Evolutionary conservation across 1,140 invertebrate genomes (phyloP), one percentile per base, ranked within the genome.

Genomic region (Camponotus floridanus): DNA sequence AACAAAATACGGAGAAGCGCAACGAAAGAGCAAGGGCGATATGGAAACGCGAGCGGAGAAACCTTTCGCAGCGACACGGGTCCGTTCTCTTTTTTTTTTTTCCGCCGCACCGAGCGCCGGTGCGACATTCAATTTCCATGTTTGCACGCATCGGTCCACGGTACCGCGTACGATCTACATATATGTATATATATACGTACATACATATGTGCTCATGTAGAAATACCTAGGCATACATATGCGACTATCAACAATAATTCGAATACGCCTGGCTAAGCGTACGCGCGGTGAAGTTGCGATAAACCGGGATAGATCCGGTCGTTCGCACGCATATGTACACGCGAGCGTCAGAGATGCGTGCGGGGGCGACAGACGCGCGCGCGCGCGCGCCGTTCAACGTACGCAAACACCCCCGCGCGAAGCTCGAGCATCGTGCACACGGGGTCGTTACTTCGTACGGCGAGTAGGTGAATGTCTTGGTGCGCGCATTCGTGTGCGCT

Each of bases 121-220:
- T 62, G 85, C 33, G 74, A 90, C 64, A 85, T 90, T 89, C 87
- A 88, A 89, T 89, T 89, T 89, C 81, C 84, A 68, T 67, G 76
- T 81, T 31, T 48, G 70, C 59, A 64, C 81, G 71, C 88, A 64
- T 36, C 59, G 62, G 51, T 62, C 70, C 65, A 26, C 45, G 45
- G n/a, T n/a, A 48, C 33, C 48, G 39, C 9, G 51, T 15, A 15
- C 26, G 26, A 61, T 81, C 83, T 78, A 76, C 73, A 18, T 48
- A 15, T 18, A 15, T 45, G 55, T 45, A 55, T 55, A 9, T 48
- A 74, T 65, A 57, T 45, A 8, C 45, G 4, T 15, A 65, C 55
- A 59, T 80, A 55, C 42, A 26, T 36, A 48, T 57, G n/a, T 21
- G 15, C 26, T 15, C 18, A 51, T 67, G 62, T 79, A 67, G 59